Evolutionary conservation across 2,113 vertebrate genomes (phyloP).

Genomic region (Rhagologus leucostigma): DNA sequence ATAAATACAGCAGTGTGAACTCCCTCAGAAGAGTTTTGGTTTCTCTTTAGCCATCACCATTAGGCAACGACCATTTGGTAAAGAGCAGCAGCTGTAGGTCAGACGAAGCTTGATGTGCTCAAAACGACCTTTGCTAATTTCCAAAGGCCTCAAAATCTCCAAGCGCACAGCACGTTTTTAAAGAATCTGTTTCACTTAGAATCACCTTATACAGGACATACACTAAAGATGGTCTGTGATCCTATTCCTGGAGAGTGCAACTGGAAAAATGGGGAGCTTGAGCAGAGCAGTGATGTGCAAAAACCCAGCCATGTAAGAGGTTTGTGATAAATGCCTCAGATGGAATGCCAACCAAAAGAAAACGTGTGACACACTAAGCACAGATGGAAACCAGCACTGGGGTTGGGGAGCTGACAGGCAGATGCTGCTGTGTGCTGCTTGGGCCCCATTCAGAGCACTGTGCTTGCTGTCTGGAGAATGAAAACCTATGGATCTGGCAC

Average conservation of each 20-base stretch:
- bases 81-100: neutral
- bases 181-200: neutral
- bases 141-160: neutral
- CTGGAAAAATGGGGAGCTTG: neutral
- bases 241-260: neutral
- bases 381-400: neutral
- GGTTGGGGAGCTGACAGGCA: neutral
- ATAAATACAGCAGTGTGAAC: neutral
- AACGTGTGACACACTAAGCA: neutral
- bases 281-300: neutral
- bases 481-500: neutral
- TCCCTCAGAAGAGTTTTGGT: neutral
- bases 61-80: neutral
- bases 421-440: neutral
- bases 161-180: neutral
- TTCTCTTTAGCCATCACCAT: neutral
- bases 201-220: neutral
- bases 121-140: neutral
- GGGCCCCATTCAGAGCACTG: neutral
- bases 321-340: neutral
- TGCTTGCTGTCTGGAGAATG: neutral
- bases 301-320: neutral
- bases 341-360: neutral
- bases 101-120: neutral
- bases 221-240: neutral